Evolutionary conservation across 2,797 vertebrate species (phyloP).

Genomic region (Spea hammondii): DNA sequence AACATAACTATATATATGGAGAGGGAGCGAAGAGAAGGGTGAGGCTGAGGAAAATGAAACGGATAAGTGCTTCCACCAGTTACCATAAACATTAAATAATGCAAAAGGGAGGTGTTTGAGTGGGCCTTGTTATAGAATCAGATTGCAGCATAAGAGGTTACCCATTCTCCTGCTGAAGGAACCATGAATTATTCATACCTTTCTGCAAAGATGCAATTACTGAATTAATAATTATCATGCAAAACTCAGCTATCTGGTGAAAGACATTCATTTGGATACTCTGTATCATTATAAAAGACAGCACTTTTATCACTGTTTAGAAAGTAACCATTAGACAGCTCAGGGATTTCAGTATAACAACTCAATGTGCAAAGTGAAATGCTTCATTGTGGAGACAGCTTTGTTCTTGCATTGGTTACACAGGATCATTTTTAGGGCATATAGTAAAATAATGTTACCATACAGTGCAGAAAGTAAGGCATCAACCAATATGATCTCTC

Average conservation of each 20-base stretch:
- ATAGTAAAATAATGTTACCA: too few species aligned
- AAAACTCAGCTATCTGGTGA: slow-evolving; percentile 15
- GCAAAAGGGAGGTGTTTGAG: slow-evolving; percentile 17
- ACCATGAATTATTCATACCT: slow-evolving; percentile 40
- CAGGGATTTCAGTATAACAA: not conserved
- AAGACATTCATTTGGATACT: slow-evolving; percentile 13
- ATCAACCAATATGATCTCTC: not conserved
- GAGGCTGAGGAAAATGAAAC: not conserved
- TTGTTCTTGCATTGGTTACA: too few species aligned
- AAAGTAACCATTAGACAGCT: not conserved
- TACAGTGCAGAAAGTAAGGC: not conserved
- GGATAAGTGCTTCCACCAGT: slow-evolving; percentile 3
- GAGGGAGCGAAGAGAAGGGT: not conserved
- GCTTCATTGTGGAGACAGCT: too few species aligned
- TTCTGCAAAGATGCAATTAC: slow-evolving; percentile 35
- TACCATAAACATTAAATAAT: slow-evolving; percentile 43
- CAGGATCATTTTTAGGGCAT: too few species aligned
- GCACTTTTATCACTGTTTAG: not conserved
- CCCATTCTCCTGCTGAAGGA: slow-evolving; percentile 29
- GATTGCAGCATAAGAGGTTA: slow-evolving; percentile 11
- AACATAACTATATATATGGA: not conserved
- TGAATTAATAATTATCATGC: slow-evolving; percentile 44
- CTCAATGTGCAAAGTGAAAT: too few species aligned
- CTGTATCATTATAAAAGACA: slow-evolving; percentile 1
- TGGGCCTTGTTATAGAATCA: slow-evolving; percentile 28